Evolutionary conservation across 1,140 invertebrate species (phyloP).

Genomic region (Dryas iulia): DNA sequence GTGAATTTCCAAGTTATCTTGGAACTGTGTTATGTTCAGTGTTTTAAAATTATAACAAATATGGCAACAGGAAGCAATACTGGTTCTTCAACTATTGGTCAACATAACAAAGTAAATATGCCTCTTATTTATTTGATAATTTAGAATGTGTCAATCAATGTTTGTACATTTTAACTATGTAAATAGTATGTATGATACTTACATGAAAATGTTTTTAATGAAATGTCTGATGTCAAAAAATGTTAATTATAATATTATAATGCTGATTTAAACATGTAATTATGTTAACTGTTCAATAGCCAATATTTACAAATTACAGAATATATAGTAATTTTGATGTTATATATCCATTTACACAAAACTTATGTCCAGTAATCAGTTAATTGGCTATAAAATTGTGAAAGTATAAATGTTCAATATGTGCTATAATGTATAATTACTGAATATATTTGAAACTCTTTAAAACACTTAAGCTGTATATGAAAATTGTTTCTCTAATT

Average conservation of each 20-base stretch:
- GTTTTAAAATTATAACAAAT: constrained; percentile 40
- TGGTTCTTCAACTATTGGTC: constrained; percentile 41
- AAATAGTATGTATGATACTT: background rate
- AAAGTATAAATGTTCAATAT: background rate
- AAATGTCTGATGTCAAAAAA: background rate
- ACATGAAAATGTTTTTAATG: background rate
- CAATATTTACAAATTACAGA: background rate
- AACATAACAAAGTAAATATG: constrained; percentile 74
- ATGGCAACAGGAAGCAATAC: constrained; percentile 29
- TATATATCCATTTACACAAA: background rate
- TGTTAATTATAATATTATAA: background rate
- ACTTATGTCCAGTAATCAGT: background rate
- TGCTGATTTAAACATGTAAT: background rate
- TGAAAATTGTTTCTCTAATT: no score
- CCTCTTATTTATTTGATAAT: constrained; percentile 57
- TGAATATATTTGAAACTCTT: no score
- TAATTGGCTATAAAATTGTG: background rate
- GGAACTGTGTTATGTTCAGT: constrained; percentile 61
- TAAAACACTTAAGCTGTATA: no score
- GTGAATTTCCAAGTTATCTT: constrained; percentile 54
- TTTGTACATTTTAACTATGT: background rate
- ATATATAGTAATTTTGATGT: background rate
- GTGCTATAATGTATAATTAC: no score
- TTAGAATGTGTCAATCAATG: constrained; percentile 35
- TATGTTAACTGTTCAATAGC: background rate